Percentiles rank a stretch among this genome's conserved stretches.
These are phyloP conservation scores for Mormyrops boulengeri DNA, from an alignment of 2,797 vertebrate species.

Conservation along the genomic window DNA sequence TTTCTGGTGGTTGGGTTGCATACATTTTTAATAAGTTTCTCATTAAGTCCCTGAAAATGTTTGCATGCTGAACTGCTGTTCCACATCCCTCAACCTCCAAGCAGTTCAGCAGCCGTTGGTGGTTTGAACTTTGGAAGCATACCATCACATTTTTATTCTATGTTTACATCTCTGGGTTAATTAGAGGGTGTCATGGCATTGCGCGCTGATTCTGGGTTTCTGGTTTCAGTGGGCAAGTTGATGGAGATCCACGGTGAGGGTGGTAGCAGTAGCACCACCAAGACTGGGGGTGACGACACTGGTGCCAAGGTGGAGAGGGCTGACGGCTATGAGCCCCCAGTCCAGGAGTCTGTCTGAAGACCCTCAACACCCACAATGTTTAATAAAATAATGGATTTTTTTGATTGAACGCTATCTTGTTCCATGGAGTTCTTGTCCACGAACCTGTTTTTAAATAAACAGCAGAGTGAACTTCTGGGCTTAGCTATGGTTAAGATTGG, in stretches of 20 bases:
- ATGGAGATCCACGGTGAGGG: conserved; percentile 92
- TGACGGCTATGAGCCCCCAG: conserved; percentile 94
- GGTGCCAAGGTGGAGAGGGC: conserved; percentile 94
- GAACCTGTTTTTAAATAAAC: background rate
- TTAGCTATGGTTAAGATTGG: background rate
- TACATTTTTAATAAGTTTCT: background rate
- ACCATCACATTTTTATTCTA: background rate
- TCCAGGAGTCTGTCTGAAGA: conserved; percentile 91
- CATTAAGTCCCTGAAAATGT: background rate
- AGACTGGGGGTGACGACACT: conserved; percentile 83
- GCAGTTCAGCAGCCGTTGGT: background rate
- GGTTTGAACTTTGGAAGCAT: background rate
- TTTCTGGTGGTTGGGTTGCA: background rate
- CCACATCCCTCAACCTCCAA: background rate
- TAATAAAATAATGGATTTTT: conserved; percentile 66
- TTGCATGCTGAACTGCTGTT: background rate
- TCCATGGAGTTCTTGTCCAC: background rate
- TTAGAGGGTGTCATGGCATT: background rate
- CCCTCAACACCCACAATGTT: conserved; percentile 37
- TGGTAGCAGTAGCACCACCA: conserved; percentile 63
- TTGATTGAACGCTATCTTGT: background rate
- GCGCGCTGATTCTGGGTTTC: background rate
- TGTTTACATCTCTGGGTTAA: background rate
- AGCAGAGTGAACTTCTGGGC: background rate
- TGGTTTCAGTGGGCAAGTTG: conserved; percentile 85